Base-by-base conservation (phyloP, 2,113 vertebrate species). In the Melospiza melodia region DNA sequence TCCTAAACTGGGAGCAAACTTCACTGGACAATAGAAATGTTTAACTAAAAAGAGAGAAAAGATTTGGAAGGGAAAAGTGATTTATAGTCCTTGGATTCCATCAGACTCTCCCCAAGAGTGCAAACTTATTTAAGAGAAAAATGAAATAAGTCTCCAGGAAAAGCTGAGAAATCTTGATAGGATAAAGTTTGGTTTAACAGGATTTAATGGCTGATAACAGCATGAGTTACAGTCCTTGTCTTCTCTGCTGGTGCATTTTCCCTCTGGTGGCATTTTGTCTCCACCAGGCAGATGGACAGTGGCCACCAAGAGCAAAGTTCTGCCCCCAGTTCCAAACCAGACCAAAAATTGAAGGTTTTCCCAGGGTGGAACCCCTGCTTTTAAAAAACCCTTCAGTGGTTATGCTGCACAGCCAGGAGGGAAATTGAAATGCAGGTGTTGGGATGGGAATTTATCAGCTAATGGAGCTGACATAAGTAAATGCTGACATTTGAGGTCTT, bases 91-190 rank as follows among this genome's bases (percentile, higher is more conserved):
- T 84, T 49, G 35, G 79, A 87, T 91, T 91, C 68, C 68, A 93
- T 86, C 65, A 78, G 67, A 35, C 30, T 92, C 75, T 92, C 74
- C 79, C 82, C 82, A 75, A 39, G 77, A 72, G 37, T 9, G 11
- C 28, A n/a, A 72, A 90, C 55, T 66, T 92, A 65, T 71, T 93
- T 84, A 75, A 94, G 81, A 93, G 81, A 77, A 93, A 84, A 95
- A 95, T 89, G 59, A 93, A 93, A 15, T 33, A 41, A 57, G 58
- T 48, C 65, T 59, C 18, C 24, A 89, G 82, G 73, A 92, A 78
- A 69, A 91, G 57, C 73, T 69, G 81, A 76, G 46, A 80, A 83
- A 87, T 77, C 82, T 93, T 57, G 80, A 24, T 57, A 14, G 82
- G 78, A 62, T 67, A 6, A 71, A 71, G 78, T 69, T 82, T 37